These are phyloP conservation scores for Drosophila ironensis DNA, from an alignment of 1,140 invertebrate species.

Conservation along the genomic window DNA sequence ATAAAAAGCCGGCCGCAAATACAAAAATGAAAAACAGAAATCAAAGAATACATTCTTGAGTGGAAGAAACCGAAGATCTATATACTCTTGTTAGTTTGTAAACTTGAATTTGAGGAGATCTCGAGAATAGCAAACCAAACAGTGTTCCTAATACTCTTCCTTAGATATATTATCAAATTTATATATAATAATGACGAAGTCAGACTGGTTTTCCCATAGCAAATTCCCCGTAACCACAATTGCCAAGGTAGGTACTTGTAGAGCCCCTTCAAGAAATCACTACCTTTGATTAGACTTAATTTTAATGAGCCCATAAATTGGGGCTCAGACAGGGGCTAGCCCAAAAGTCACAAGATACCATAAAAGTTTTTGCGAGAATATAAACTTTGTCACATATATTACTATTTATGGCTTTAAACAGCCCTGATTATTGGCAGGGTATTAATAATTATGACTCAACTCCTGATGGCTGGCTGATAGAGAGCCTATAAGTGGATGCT, in stretches of 20 bases:
- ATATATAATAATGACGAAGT: too few relatives aligned
- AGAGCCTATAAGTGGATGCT: slow-evolving; percentile 5
- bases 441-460: slow-evolving; percentile 40
- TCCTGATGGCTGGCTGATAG: slow-evolving; percentile 8
- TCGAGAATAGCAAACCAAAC: neutral
- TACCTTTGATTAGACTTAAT: slow-evolving; percentile 68
- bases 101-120: neutral
- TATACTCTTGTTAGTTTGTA: neutral
- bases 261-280: slow-evolving; percentile 46
- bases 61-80: neutral
- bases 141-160: too few relatives aligned
- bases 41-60: neutral
- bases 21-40: slow-evolving; percentile 4
- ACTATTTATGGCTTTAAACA: slow-evolving; percentile 29
- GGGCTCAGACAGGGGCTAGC: slow-evolving; percentile 23
- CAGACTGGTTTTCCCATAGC: too few relatives aligned
- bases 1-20: slow-evolving; percentile 38
- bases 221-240: neutral
- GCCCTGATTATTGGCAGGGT: slow-evolving; percentile 17
- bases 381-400: slow-evolving; percentile 24
- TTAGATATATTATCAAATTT: too few relatives aligned
- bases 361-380: slow-evolving; percentile 25
- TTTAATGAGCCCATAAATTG: slow-evolving; percentile 55
- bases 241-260: neutral
- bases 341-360: slow-evolving; percentile 22